Evolutionary conservation across 37 sponge, comb jelly and placozoan genomes (phyloP).

Genomic region (Amphimedon queenslandica): DNA sequence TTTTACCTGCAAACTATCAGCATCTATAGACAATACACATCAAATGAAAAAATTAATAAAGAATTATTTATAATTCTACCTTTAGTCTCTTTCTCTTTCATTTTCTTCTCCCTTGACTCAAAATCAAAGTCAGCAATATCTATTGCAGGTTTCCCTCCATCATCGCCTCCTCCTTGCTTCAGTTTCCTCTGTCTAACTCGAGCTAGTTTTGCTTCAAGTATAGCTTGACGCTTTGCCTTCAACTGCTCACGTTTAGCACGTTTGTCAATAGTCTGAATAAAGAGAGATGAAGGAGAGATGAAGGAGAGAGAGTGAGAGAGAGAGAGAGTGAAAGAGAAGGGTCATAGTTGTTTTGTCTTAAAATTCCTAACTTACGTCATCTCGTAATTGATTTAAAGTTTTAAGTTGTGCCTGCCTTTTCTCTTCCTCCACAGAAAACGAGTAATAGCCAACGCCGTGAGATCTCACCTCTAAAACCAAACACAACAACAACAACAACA

Average conservation of each 20-base stretch:
- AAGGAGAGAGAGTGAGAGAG: background rate
- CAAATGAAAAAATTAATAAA: too few relatives aligned
- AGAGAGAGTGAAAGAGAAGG: too few relatives aligned
- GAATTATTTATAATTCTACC: too few relatives aligned
- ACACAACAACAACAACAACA: too few relatives aligned
- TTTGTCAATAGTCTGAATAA: constrained; percentile 66
- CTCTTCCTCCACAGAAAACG: constrained; percentile 72
- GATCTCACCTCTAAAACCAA: constrained; percentile 71
- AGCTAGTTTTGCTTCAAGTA: constrained; percentile 66
- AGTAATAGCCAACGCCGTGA: constrained; percentile 89
- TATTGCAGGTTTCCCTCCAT: background rate
- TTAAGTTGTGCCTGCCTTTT: constrained; percentile 77
- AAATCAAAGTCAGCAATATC: constrained; percentile 3
- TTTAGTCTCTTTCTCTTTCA: background rate
- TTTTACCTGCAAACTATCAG: too few relatives aligned
- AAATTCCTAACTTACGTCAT: constrained; percentile 48
- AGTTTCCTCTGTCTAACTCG: constrained; percentile 62
- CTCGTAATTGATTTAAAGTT: constrained; percentile 58
- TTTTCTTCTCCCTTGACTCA: constrained; percentile 8
- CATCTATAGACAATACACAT: too few relatives aligned
- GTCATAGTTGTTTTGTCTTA: background rate
- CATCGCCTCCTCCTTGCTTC: background rate
- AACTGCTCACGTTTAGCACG: constrained; percentile 52
- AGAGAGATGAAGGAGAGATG: too few relatives aligned
- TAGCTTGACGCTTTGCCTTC: constrained; percentile 52